Base-by-base conservation (phyloP, 2,888 invertebrate genomes). In the Helobdella robusta region DNA sequence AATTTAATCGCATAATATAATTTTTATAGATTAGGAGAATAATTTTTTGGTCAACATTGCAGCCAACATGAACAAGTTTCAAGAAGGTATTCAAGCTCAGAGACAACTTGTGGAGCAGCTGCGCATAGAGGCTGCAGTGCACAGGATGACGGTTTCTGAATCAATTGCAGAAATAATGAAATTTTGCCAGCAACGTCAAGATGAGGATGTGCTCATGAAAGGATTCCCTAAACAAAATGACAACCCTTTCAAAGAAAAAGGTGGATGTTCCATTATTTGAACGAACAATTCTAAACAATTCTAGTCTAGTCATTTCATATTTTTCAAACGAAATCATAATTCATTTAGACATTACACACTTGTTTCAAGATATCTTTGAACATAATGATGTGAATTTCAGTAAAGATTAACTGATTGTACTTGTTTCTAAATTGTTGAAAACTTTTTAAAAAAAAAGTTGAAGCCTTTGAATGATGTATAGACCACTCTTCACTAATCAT, bases 21-120 rank as follows among this genome's bases (percentile, higher is more conserved):
- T n/a, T n/a, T n/a, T n/a, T n/a, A n/a, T n/a, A n/a, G n/a, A n/a
- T n/a, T n/a, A n/a, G n/a, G n/a, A n/a, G n/a, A n/a, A n/a, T n/a
- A n/a, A n/a, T n/a, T n/a, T n/a, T n/a, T n/a, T n/a, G n/a, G n/a
- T n/a, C n/a, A n/a, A n/a, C n/a, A n/a, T n/a, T n/a, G n/a, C n/a
- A n/a, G n/a, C n/a, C n/a, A 68, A 36, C 68, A 77, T 77, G 77
- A 76, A 75, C 71, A 77, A 77, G 68, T 74, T 77, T 66, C 77
- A 77, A 67, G 77, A 77, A 71, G 76, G 76, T 32, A 73, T 72
- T 15, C 69, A 69, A 46, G 69, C 70, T 30, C 72, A 72, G 66
- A 59, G 69, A 25, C 72, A 72, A 67, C 48, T 72, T 35, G 72
- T 72, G 40, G 72, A 72, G 59, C 72, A 72, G 67, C 69, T 72